Percentiles rank a stretch among this genome's conserved stretches.
phyloP scores from a whole-genome alignment of 1,140 invertebrate species.

The Hylyphantes graminicola region DNA sequence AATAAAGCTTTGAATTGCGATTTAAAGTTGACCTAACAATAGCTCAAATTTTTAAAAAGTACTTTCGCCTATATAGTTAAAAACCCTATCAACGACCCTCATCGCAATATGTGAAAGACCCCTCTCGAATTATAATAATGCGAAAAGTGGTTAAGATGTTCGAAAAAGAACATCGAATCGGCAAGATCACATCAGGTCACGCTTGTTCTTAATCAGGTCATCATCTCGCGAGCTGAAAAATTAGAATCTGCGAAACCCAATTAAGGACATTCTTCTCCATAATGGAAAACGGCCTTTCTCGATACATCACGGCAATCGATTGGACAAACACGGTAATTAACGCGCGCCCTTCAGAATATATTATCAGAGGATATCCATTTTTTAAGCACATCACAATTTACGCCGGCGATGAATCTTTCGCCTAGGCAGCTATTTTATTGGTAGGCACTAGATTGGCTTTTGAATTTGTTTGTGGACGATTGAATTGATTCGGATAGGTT shows the following conservation, averaged over 20 bases:
- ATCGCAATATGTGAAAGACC: not conserved
- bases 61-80: too few species aligned
- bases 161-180: not conserved
- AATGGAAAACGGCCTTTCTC: constrained; percentile 29
- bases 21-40: too few species aligned
- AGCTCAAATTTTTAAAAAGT: too few species aligned
- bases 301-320: constrained; percentile 37
- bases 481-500: too few species aligned
- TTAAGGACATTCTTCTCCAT: constrained; percentile 35
- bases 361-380: too few species aligned
- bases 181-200: constrained; percentile 24
- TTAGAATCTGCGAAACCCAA: constrained; percentile 37
- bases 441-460: too few species aligned
- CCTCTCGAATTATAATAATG: not conserved
- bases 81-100: too few species aligned
- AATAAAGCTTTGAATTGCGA: too few species aligned
- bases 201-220: constrained; percentile 37
- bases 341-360: not conserved
- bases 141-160: constrained; percentile 6
- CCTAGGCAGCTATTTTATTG: too few species aligned
- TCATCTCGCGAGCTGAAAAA: constrained; percentile 21
- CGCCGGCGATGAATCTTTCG: too few species aligned
- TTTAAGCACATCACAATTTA: too few species aligned
- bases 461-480: too few species aligned
- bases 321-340: constrained; percentile 34